Conservation (phyloP, 2,888 invertebrate genomes). For the Candidula unifasciata region DNA sequence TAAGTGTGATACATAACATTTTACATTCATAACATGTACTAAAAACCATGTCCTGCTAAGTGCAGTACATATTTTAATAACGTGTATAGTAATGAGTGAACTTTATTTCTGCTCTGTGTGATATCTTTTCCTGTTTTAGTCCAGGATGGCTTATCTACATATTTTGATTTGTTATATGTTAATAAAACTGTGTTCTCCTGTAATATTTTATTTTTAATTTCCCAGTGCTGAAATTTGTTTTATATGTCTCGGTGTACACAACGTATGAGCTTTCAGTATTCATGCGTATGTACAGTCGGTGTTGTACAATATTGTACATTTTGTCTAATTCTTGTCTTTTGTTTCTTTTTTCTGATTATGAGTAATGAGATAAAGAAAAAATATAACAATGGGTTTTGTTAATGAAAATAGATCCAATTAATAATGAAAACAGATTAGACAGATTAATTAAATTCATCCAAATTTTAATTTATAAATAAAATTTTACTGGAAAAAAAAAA, state of each 20-base stretch:
- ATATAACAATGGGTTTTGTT: too few species aligned
- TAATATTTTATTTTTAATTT: not conserved
- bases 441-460: too few species aligned
- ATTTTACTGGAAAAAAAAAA: too few species aligned
- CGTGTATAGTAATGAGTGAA: not conserved
- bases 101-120: not conserved
- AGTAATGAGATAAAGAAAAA: not conserved
- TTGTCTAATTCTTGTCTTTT: not conserved
- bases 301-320: not conserved
- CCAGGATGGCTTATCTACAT: not conserved
- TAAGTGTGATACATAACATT: too few species aligned
- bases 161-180: not conserved
- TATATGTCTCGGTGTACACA: not conserved
- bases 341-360: not conserved
- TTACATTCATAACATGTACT: too few species aligned
- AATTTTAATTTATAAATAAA: too few species aligned
- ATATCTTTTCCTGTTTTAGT: not conserved
- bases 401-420: too few species aligned
- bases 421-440: too few species aligned
- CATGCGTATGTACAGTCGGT: not conserved
- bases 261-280: slow-evolving; percentile 2
- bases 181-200: not conserved
- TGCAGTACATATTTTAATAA: not conserved
- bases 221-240: not conserved
- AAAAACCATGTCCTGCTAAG: too few species aligned